phyloP scores from a whole-genome alignment of 2,113 vertebrate genomes.

The Mustela lutreola region DNA sequence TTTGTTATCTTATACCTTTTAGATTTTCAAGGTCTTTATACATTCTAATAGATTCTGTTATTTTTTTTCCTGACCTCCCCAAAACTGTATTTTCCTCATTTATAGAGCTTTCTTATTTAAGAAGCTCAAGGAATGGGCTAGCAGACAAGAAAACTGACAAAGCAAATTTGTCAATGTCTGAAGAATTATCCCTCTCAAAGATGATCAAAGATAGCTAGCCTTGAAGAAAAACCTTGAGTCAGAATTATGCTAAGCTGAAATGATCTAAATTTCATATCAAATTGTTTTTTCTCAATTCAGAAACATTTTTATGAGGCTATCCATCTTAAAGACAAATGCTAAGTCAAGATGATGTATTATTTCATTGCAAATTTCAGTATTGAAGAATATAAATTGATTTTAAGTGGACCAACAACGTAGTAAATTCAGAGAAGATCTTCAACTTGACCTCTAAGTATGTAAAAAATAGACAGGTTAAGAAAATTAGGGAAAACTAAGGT shows the following conservation, averaged over 20 bases:
- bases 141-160: conserved; percentile 50
- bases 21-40: not conserved
- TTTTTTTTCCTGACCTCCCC: not conserved
- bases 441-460: not conserved
- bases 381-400: conserved; percentile 40
- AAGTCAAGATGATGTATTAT: conserved; percentile 35
- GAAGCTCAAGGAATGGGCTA: conserved; percentile 8
- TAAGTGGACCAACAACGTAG: not conserved
- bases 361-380: conserved; percentile 31
- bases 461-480: not conserved
- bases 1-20: not conserved
- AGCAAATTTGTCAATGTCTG: conserved; percentile 53
- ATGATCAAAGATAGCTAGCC: conserved; percentile 54
- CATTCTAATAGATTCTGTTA: not conserved
- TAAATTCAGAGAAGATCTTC: conserved; percentile 22
- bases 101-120: conserved; percentile 53
- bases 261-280: conserved; percentile 57
- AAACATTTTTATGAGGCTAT: conserved; percentile 42
- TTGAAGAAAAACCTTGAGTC: not conserved
- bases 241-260: conserved; percentile 55
- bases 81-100: conserved; percentile 41
- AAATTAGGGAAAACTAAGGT: conserved; percentile 7
- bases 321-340: conserved; percentile 52
- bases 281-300: conserved; percentile 38
- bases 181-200: conserved; percentile 50